Evolutionary conservation across 2,113 vertebrate genomes (phyloP).

Genomic region (Forbesichthys papilliferus): DNA sequence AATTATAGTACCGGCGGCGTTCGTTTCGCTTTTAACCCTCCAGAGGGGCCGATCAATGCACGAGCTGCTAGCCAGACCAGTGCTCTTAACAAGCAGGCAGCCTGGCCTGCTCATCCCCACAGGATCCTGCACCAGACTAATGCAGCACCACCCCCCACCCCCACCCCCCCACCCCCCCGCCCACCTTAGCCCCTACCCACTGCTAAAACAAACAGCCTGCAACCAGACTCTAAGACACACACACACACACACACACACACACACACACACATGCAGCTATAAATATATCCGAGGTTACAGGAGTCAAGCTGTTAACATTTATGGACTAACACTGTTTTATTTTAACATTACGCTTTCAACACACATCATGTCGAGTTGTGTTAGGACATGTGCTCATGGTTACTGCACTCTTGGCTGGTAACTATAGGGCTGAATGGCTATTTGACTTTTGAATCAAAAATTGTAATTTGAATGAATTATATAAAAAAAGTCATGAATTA

Average conservation of each 20-base stretch:
- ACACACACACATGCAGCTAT: not conserved
- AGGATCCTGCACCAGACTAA: conserved; percentile 16
- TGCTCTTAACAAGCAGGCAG: not conserved
- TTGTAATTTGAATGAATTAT: too few relatives aligned
- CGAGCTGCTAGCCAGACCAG: conserved; percentile 18
- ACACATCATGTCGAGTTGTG: too few relatives aligned
- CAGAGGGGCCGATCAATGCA: conserved; percentile 31
- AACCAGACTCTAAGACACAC: conserved; percentile 9
- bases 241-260: conserved; percentile 2
- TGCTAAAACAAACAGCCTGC: conserved; percentile 39
- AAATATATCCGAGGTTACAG: not conserved
- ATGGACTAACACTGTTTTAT: too few relatives aligned
- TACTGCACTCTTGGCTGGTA: too few relatives aligned
- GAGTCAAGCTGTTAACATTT: conserved; percentile 3
- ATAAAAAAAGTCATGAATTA: too few relatives aligned
- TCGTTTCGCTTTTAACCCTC: conserved; percentile 37
- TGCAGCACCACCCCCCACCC: conserved; percentile 20
- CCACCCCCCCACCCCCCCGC: too few relatives aligned
- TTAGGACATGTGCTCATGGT: too few relatives aligned
- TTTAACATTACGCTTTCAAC: too few relatives aligned
- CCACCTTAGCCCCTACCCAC: not conserved
- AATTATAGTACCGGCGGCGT: conserved; percentile 9
- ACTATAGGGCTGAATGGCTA: too few relatives aligned
- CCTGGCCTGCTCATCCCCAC: not conserved
- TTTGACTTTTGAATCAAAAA: too few relatives aligned